Percentiles rank a stretch among this genome's conserved stretches.
Conservation (phyloP, 2,113 vertebrate genomes). For the Pagrus major region DNA sequence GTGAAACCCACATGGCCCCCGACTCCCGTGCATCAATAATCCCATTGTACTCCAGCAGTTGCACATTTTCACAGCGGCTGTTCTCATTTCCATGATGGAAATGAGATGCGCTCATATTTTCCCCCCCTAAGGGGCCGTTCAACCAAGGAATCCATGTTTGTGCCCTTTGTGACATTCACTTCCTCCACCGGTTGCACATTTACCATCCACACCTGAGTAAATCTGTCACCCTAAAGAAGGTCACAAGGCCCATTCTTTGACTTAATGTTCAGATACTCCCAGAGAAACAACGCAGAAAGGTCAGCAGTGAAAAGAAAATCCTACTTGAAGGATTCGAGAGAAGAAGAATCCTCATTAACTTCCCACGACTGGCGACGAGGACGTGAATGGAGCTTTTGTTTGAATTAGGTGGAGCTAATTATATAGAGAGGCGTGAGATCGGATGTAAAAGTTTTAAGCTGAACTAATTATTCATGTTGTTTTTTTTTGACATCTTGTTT, state of each 20-base stretch:
- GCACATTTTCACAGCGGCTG: accelerated
- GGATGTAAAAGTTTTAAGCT: constrained; percentile 21
- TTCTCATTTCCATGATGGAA: not conserved
- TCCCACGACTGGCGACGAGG: constrained; percentile 17
- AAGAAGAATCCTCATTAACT: constrained; percentile 22
- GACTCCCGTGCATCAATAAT: not conserved
- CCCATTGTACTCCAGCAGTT: not conserved
- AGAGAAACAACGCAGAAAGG: constrained; percentile 34
- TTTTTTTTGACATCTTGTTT: not conserved
- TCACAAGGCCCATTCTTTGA: not conserved
- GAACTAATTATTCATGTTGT: not conserved
- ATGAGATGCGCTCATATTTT: constrained; percentile 7
- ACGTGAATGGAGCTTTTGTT: constrained; percentile 30
- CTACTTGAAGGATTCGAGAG: not conserved
- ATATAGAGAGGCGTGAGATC: constrained; percentile 30
- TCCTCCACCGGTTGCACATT: constrained; percentile 22
- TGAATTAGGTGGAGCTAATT: constrained; percentile 14
- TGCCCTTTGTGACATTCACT: constrained; percentile 31
- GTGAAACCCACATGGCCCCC: not conserved
- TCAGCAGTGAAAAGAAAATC: constrained; percentile 1
- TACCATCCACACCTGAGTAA: constrained; percentile 50
- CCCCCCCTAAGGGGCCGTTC: not conserved
- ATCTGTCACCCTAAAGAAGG: constrained; percentile 53
- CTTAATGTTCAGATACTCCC: not conserved
- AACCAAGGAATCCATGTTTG: not conserved